Evolutionary conservation across 2,797 vertebrate species (phyloP).

Genomic region (Paedocypris micromegethes): DNA sequence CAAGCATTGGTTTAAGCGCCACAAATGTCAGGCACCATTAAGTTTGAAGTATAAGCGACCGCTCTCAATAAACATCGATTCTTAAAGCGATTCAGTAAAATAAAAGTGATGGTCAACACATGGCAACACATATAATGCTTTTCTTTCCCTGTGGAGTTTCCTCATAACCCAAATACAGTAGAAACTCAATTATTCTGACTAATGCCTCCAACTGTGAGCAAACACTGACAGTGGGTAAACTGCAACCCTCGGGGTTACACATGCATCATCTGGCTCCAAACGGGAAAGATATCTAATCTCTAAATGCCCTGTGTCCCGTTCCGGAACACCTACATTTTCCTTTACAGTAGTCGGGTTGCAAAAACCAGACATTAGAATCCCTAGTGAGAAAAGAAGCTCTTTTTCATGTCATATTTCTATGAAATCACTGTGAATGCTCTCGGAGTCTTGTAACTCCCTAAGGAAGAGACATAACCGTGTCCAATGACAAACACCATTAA

Average conservation of each 20-base stretch:
- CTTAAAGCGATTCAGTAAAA: too few relatives aligned
- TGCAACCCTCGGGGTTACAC: conserved; percentile 25
- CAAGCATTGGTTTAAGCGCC: too few relatives aligned
- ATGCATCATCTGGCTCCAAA: conserved; percentile 29
- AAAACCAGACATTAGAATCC: conserved; percentile 10
- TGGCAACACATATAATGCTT: neutral
- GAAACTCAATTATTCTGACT: conserved; percentile 23
- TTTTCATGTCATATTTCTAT: conserved; percentile 16
- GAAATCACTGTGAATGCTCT: conserved; percentile 8
- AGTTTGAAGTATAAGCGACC: too few relatives aligned
- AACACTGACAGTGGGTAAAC: conserved; percentile 17
- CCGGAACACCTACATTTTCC: conserved; percentile 22
- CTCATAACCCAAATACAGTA: conserved; percentile 22
- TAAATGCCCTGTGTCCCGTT: conserved; percentile 24
- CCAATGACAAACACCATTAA: conserved; percentile 37
- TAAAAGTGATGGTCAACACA: too few relatives aligned
- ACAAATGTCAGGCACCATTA: too few relatives aligned
- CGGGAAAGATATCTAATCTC: conserved; percentile 33
- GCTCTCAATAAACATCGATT: too few relatives aligned
- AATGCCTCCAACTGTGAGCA: conserved; percentile 21
- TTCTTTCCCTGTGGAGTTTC: conserved; percentile 11
- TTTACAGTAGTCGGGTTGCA: conserved; percentile 18
- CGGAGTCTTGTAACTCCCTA: conserved; percentile 6
- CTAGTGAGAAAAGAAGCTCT: conserved; percentile 17
- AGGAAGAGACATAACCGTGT: conserved; percentile 10